A percentile compares a stretch with the other conserved stretches of the same genome.
Evolutionary conservation across 64 coral and sea anemone species (phyloP).

Genomic region (Montipora sp.): DNA sequence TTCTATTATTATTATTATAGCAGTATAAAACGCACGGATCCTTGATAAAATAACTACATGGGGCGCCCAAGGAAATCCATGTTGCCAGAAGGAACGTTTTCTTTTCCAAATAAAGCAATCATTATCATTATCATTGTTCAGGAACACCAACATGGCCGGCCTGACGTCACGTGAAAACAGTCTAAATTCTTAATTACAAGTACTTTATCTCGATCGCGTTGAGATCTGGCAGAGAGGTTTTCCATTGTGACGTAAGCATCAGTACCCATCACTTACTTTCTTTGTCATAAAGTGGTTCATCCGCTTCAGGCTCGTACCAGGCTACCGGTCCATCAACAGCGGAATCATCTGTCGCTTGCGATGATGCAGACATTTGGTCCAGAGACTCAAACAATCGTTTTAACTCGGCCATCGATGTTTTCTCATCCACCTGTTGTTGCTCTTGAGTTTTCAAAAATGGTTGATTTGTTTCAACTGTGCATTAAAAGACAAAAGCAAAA

Average conservation of each 20-base stretch:
- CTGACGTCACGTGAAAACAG: no score
- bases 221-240: no score
- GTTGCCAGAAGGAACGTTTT: no score
- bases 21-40: no score
- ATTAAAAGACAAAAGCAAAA: background rate
- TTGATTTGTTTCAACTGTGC: background rate
- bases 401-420: conserved; percentile 22
- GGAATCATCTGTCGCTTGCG: background rate
- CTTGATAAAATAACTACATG: no score
- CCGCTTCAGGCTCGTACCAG: conserved; percentile 29
- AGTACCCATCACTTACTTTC: background rate
- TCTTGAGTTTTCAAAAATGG: background rate
- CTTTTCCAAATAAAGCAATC: no score
- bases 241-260: background rate
- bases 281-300: background rate
- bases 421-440: background rate
- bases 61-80: no score
- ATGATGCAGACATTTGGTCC: background rate
- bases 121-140: no score
- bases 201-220: no score
- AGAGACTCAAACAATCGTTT: conserved; percentile 12
- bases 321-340: background rate
- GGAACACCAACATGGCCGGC: no score
- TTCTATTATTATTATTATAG: no score
- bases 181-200: no score